A percentile compares a stretch with the other conserved stretches of the same genome.
Conservation (phyloP, 2,113 vertebrate genomes). For the Athene noctua region DNA sequence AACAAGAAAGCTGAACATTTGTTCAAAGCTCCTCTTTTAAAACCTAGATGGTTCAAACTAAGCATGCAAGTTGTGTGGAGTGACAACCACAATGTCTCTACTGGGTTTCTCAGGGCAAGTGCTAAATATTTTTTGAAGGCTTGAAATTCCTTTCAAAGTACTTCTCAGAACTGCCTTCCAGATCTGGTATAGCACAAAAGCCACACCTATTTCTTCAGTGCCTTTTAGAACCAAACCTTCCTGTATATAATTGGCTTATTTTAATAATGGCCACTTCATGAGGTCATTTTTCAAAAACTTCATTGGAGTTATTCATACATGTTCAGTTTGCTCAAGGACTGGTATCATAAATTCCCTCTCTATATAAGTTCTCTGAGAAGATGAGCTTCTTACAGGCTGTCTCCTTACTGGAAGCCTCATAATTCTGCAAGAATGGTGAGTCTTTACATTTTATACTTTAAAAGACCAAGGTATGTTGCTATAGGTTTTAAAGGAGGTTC, state of each 20-base stretch:
- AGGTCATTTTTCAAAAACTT: conserved; percentile 16
- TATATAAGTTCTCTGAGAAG: background rate
- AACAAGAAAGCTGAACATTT: background rate
- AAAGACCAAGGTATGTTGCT: background rate
- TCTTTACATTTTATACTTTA: background rate
- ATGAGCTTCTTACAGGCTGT: background rate
- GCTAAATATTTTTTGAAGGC: background rate
- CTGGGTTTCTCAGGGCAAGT: background rate
- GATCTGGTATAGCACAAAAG: background rate
- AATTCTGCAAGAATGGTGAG: conserved; percentile 54
- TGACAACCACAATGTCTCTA: background rate
- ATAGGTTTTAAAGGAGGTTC: background rate
- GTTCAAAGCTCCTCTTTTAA: background rate
- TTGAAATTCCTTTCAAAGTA: background rate
- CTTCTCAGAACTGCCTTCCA: background rate
- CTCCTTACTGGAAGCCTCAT: background rate
- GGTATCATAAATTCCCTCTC: background rate
- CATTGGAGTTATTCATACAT: background rate
- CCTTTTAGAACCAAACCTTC: background rate
- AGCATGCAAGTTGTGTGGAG: background rate
- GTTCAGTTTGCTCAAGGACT: conserved; percentile 14
- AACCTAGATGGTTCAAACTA: background rate
- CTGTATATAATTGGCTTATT: background rate
- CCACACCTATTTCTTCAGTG: background rate
- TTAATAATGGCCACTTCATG: background rate